A percentile compares a stretch with the other conserved stretches of the same genome.
Evolutionary conservation across 2,888 invertebrate genomes (phyloP).

Genomic region (Ophraella communa): DNA sequence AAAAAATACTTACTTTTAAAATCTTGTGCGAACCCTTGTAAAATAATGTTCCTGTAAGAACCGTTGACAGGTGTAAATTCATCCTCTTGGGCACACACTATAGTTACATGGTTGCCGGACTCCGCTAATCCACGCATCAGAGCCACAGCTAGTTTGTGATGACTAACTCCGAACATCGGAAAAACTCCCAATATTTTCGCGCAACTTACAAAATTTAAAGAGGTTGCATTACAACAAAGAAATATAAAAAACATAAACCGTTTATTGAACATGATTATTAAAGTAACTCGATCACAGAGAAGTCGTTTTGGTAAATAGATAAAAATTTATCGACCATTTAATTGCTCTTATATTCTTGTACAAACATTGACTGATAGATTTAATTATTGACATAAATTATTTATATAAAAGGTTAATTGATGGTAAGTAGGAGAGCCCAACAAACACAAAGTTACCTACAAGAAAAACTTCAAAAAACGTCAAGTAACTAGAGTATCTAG

Average conservation of each 20-base stretch:
- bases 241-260: background rate
- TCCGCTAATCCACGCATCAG: conserved; percentile 66
- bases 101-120: conserved; percentile 71
- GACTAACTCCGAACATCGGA: conserved; percentile 73
- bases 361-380: too few species aligned
- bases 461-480: too few species aligned
- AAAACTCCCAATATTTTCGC: conserved; percentile 69
- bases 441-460: too few species aligned
- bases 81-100: conserved; percentile 62
- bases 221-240: background rate
- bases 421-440: too few species aligned
- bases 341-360: too few species aligned
- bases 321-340: background rate
- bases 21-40: conserved; percentile 10
- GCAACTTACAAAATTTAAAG: conserved; percentile 31
- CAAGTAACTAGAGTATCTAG: too few species aligned
- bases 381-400: too few species aligned
- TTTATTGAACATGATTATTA: background rate
- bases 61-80: conserved; percentile 60
- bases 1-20: conserved; percentile 10
- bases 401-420: too few species aligned
- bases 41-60: conserved; percentile 12
- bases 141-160: conserved; percentile 70
- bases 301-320: background rate
- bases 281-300: background rate